Evolutionary conservation across 2,113 vertebrate genomes (phyloP), one percentile per base, ranked within the genome.

Genomic region (Tragelaphus strepsiceros): DNA sequence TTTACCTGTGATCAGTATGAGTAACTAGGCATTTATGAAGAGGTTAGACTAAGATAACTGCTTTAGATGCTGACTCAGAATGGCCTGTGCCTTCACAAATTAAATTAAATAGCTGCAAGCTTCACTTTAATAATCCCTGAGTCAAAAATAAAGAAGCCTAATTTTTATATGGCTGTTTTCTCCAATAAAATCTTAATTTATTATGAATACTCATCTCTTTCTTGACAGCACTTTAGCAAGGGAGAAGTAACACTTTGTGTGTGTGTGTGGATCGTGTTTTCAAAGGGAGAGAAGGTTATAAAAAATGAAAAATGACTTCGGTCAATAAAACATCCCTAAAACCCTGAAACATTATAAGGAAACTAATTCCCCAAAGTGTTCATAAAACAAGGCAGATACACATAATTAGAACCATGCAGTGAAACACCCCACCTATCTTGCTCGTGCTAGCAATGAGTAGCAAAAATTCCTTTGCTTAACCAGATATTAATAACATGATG

Each of bases 51-150:
- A 7, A 39, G 16, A 1, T 32, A 77, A 58, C 2, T 82, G 22
- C 28, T 82, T 95, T 58, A 56, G 22, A 51, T 1, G 43, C 17
- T 11, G 22, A 97, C 84, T 53, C 81, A 78, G 14, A 49, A 24
- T 22, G 43, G 56, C 10, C n/a, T 93, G 19, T 30, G 77, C 19
- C 92, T 59, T 53, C 53, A 62, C 62, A 98, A 97, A 98, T 96
- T 97, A 98, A 98, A 97, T 90, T 92, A 95, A 98, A 97, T 28
- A 91, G 82, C 32, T 96, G 8, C 15, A 94, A 95, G 83, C 0
- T 13, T 94, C 84, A 12, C 0, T 91, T 94, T 97, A 95, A 97
- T 78, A 96, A 94, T 82, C 2, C 59, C 87, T 39, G 17, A 94
- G 28, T 90, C 17, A 92, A 95, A 94, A 97, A 89, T 32, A 91